phyloP scores from a whole-genome alignment of 2,113 vertebrate species.

The Dicrurus megarhynchus region DNA sequence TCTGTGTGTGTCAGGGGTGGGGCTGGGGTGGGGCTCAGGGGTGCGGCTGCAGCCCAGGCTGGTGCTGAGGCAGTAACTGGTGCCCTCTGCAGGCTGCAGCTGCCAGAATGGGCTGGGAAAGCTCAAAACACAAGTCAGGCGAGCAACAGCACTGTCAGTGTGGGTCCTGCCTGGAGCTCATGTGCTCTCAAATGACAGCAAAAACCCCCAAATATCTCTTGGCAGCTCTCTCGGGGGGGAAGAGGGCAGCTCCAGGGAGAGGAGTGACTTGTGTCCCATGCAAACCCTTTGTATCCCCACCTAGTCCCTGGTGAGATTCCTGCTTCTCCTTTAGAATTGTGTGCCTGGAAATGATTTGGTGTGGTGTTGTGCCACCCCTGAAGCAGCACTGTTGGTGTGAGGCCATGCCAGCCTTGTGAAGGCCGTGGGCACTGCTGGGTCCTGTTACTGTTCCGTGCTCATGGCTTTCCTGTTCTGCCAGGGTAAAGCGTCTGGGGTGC shows the following conservation, averaged over 20 bases:
- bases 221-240: neutral
- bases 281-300: neutral
- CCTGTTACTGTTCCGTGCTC: neutral
- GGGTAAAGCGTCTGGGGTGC: constrained; percentile 92
- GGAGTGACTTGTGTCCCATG: neutral
- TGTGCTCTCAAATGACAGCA: neutral
- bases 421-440: neutral
- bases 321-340: neutral
- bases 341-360: neutral
- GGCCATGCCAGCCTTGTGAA: neutral
- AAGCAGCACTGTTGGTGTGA: neutral
- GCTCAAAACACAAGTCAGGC: neutral
- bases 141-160: neutral
- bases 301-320: neutral
- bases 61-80: neutral
- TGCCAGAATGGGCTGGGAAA: neutral
- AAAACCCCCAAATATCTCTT: neutral
- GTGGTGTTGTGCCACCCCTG: neutral
- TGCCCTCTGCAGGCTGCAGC: constrained; percentile 53
- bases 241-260: neutral
- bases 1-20: neutral
- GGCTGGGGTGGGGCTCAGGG: neutral
- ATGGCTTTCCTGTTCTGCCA: constrained; percentile 32
- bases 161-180: neutral
- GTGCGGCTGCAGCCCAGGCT: neutral